These are phyloP conservation scores for Drosophila maculinotata DNA, from an alignment of 2,888 invertebrate species.

Conservation along the genomic window DNA sequence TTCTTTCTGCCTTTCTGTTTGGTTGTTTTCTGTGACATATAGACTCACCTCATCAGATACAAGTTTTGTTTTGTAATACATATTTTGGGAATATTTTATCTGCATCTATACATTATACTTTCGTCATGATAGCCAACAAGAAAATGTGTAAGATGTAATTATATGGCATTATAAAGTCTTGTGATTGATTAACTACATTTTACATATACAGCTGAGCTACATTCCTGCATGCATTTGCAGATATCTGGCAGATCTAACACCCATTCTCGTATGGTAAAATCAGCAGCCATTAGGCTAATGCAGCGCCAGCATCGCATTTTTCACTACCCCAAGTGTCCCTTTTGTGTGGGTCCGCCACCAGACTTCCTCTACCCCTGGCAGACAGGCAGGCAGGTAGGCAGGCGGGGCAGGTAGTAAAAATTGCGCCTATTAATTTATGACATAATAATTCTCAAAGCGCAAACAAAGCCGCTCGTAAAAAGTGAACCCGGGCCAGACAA, in stretches of 20 bases:
- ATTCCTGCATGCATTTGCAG: conserved; percentile 18
- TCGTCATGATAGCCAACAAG: too few species aligned
- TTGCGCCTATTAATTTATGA: conserved; percentile 80
- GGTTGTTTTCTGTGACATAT: too few species aligned
- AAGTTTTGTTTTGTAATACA: too few species aligned
- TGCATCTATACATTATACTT: too few species aligned
- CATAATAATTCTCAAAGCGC: conserved; percentile 79
- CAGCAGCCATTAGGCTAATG: conserved; percentile 66
- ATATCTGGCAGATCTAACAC: conserved; percentile 60
- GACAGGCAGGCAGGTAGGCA: background rate
- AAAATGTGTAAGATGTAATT: background rate
- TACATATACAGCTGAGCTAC: background rate
- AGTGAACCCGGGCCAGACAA: conserved; percentile 65
- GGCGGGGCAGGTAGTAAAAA: conserved; percentile 60
- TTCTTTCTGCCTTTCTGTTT: too few species aligned
- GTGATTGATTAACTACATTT: background rate
- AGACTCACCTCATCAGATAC: too few species aligned
- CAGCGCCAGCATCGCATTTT: conserved; percentile 67
- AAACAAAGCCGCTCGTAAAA: conserved; percentile 77
- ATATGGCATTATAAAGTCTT: background rate
- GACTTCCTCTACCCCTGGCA: background rate
- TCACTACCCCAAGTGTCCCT: conserved; percentile 63
- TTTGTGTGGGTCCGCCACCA: conserved; percentile 33
- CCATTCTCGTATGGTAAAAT: conserved; percentile 45
- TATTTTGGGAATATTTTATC: too few species aligned